phyloP scores from a whole-genome alignment of 2,113 vertebrate genomes.

The Stomatorhinus ivindoensis region DNA sequence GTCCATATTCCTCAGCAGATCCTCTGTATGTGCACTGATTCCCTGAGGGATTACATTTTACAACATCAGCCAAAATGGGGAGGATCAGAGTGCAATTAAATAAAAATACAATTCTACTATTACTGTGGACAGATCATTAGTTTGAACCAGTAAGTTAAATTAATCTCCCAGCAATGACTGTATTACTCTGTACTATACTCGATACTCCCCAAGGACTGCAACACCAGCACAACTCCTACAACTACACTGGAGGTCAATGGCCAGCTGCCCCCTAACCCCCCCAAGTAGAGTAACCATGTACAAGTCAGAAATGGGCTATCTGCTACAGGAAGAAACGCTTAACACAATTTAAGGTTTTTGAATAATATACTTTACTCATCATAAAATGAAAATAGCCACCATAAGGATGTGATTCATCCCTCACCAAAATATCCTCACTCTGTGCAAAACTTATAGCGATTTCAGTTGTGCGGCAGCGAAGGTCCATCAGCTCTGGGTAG shows the following conservation, averaged over 20 bases:
- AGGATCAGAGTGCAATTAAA: not conserved
- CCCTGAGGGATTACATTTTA: slow-evolving; percentile 61
- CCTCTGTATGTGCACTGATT: slow-evolving; percentile 86
- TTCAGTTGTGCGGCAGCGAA: slow-evolving; percentile 79
- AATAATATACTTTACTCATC: not conserved
- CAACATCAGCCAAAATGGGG: not conserved
- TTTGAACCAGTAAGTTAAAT: not conserved
- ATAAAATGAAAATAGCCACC: not conserved
- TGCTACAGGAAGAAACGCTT: not conserved
- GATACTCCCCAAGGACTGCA: not conserved
- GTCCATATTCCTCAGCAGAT: slow-evolving; percentile 73
- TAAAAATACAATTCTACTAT: not conserved
- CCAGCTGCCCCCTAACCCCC: not conserved
- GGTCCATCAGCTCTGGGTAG: slow-evolving; percentile 92
- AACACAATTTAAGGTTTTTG: not conserved
- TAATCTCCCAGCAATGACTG: not conserved
- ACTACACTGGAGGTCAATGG: not conserved
- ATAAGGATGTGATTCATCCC: slow-evolving; percentile 15
- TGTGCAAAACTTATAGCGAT: slow-evolving; percentile 93
- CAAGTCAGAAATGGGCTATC: not conserved
- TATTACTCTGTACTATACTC: not conserved
- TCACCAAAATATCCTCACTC: slow-evolving; percentile 92
- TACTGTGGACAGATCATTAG: not conserved
- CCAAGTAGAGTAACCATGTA: not conserved
- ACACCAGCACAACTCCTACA: not conserved